Conservation (phyloP, 2,113 vertebrate species). For the Microcebus tavaratra region DNA sequence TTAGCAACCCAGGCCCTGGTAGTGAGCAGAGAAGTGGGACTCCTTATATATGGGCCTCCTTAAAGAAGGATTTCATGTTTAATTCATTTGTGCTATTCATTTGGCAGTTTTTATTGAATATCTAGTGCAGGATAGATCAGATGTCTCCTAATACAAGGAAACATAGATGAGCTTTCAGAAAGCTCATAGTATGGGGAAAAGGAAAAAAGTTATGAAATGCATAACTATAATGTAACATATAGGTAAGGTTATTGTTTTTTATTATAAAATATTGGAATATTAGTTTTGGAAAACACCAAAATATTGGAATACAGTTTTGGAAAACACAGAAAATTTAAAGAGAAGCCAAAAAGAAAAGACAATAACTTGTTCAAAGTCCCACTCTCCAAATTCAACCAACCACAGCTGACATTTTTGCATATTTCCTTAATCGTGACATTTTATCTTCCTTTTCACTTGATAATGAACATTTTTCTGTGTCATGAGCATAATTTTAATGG, state of each 20-base stretch:
- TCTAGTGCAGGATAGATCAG: background rate
- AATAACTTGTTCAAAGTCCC: background rate
- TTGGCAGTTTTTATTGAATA: background rate
- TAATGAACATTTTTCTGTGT: background rate
- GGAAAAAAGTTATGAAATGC: background rate
- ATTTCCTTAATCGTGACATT: background rate
- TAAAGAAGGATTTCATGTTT: background rate
- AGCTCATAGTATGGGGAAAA: background rate
- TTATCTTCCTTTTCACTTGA: background rate
- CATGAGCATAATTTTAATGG: background rate
- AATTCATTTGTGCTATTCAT: background rate
- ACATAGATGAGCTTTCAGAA: background rate
- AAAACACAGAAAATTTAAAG: background rate
- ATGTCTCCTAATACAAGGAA: background rate
- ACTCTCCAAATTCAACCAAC: background rate
- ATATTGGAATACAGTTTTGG: background rate
- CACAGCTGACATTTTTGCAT: background rate
- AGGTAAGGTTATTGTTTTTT: background rate
- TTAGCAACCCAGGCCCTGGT: too few relatives aligned
- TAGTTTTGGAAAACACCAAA: background rate
- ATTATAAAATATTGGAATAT: background rate
- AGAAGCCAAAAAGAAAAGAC: background rate
- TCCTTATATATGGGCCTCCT: background rate
- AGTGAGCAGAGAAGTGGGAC: background rate
- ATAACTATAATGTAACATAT: background rate